phyloP scores from a whole-genome alignment of 2,888 invertebrate genomes.

The Itoplectis maculator region DNA sequence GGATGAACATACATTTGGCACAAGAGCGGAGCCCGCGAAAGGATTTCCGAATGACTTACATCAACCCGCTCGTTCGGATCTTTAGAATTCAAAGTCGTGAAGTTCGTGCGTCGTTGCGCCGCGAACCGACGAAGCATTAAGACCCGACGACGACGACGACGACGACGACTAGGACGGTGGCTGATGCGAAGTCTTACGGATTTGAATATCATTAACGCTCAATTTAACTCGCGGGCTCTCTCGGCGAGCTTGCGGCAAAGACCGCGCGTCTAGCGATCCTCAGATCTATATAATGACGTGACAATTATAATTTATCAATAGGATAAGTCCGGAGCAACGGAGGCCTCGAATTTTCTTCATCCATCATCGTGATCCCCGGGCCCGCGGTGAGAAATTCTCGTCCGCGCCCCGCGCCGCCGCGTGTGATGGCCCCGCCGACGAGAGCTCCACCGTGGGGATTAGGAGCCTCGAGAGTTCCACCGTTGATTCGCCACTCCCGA shows the following conservation, averaged over 20 bases:
- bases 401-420: too few relatives aligned
- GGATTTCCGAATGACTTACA: conserved; percentile 30
- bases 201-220: conserved; percentile 81
- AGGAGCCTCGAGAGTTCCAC: not conserved
- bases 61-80: conserved; percentile 27
- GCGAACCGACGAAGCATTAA: conserved; percentile 71
- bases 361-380: conserved; percentile 32
- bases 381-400: not conserved
- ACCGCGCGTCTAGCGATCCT: conserved; percentile 18
- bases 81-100: conserved; percentile 54
- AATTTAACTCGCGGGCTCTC: conserved; percentile 79
- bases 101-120: conserved; percentile 20
- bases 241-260: conserved; percentile 50
- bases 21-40: conserved; percentile 9
- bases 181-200: conserved; percentile 66
- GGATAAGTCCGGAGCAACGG: conserved; percentile 43
- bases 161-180: conserved; percentile 34
- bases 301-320: conserved; percentile 72
- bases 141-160: conserved; percentile 46
- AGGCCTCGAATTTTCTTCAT: conserved; percentile 37
- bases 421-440: not conserved
- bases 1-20: conserved; percentile 25
- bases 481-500: not conserved
- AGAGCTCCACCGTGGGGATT: conserved; percentile 14
- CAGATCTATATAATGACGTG: conserved; percentile 71